Evolutionary conservation across 2,113 vertebrate species (phyloP).

Genomic region (Spilogale gracilis): DNA sequence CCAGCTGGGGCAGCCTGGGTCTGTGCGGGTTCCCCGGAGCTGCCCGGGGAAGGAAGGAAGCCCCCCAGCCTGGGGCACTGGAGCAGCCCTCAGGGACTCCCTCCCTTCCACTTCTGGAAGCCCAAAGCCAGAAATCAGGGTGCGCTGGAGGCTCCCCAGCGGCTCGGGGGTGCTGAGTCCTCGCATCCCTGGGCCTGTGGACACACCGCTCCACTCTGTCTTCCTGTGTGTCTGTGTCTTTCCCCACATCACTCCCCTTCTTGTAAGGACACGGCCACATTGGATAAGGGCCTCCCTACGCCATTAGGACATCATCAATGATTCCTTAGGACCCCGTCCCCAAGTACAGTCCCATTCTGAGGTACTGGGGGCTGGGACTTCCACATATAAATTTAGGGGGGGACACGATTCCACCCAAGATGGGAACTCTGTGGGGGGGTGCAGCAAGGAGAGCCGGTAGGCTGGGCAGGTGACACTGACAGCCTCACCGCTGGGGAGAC

Average conservation of each 20-base stretch:
- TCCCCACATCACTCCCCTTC: too few relatives aligned
- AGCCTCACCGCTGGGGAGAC: background rate
- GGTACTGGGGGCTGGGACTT: background rate
- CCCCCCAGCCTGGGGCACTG: background rate
- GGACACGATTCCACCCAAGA: background rate
- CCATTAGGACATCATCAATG: rapidly evolving
- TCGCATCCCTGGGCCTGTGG: rapidly evolving
- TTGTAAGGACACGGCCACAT: background rate
- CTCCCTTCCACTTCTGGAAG: rapidly evolving
- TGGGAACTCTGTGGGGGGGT: too few relatives aligned
- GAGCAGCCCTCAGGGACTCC: rapidly evolving
- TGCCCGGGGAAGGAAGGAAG: rapidly evolving
- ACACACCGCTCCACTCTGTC: rapidly evolving
- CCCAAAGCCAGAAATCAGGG: background rate
- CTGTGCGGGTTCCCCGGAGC: background rate
- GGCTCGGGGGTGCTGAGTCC: rapidly evolving
- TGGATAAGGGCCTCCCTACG: rapidly evolving
- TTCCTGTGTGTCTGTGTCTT: background rate
- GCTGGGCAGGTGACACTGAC: rapidly evolving
- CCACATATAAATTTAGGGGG: background rate
- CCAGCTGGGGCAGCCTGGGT: background rate
- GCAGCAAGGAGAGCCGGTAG: background rate
- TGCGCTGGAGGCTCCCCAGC: background rate
- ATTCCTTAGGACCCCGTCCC: background rate
- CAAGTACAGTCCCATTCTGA: background rate